These are phyloP conservation scores for human (Homo sapiens) DNA, from an alignment of 2,113 vertebrate species.

Conservation along the genomic window DNA sequence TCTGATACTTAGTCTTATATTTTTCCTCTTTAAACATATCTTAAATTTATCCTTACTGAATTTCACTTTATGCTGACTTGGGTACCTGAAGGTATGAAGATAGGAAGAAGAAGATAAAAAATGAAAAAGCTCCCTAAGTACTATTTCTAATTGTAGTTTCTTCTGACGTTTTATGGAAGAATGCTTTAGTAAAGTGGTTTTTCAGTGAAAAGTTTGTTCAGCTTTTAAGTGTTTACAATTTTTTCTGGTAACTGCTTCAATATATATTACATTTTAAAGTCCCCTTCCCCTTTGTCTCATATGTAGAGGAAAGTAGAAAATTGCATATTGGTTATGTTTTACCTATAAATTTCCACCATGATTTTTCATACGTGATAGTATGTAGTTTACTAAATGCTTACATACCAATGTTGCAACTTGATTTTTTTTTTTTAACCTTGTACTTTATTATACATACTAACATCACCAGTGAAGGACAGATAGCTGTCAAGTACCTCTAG, in stretches of 20 bases:
- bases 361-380: neutral
- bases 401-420: neutral
- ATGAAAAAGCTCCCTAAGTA: neutral
- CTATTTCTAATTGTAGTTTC: neutral
- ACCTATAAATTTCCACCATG: neutral
- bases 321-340: neutral
- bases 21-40: neutral
- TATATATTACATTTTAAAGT: neutral
- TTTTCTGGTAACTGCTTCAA: neutral
- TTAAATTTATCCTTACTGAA: neutral
- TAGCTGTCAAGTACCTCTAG: neutral
- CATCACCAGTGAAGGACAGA: neutral
- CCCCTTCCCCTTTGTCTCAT: neutral
- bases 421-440: neutral
- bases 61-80: slow-evolving; percentile 11
- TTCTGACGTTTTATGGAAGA: neutral
- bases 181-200: neutral
- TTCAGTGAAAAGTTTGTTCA: neutral
- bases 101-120: neutral
- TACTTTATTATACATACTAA: neutral
- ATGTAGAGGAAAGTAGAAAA: neutral
- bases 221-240: neutral
- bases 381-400: neutral
- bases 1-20: neutral
- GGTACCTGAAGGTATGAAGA: neutral